Evolutionary conservation across 2,888 invertebrate genomes (phyloP).

Genomic region (Melieria omissa): DNA sequence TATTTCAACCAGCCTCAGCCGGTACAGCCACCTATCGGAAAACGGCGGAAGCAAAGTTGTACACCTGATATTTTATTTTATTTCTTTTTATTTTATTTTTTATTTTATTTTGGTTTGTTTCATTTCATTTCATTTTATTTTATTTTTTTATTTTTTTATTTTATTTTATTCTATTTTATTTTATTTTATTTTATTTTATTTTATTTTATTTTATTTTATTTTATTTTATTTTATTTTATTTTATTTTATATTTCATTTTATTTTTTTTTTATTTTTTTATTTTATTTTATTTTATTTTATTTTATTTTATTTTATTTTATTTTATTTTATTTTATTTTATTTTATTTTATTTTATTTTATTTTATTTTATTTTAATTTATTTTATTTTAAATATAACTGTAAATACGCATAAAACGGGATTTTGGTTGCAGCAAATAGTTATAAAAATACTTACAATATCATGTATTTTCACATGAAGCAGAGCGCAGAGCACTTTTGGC

Average conservation of each 20-base stretch:
- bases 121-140: not conserved
- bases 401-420: no score
- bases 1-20: no score
- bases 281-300: not conserved
- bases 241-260: not conserved
- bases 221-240: not conserved
- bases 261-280: not conserved
- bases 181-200: constrained; percentile 3
- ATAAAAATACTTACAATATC: no score
- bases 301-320: not conserved
- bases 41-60: no score
- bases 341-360: not conserved
- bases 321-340: not conserved
- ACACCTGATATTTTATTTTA: not conserved
- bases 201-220: constrained; percentile 8
- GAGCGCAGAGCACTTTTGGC: no score
- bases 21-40: no score
- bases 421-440: no score
- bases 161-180: not conserved
- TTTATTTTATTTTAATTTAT: no score
- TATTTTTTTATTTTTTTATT: constrained; percentile 8
- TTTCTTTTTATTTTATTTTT: not conserved
- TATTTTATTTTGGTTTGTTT: no score
- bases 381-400: no score
- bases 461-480: no score